Base-by-base conservation (phyloP, 2,797 vertebrate genomes). In the Neosilurus hyrtlii region DNA sequence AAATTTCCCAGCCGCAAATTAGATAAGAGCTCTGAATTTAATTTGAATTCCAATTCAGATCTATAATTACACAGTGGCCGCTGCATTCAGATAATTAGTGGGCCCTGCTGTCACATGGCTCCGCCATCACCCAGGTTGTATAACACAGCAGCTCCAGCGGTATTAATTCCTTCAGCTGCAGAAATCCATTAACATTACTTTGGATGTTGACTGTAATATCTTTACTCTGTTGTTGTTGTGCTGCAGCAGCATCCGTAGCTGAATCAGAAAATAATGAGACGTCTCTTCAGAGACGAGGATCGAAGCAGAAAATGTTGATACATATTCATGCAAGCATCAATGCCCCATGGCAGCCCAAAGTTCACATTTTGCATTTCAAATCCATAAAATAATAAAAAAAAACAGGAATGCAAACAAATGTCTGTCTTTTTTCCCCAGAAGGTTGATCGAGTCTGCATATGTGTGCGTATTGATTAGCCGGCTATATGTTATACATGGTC, bases 21-120 rank as follows among this genome's bases (percentile, higher is more conserved):
- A 88, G 84, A 89, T 88, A 88, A 89, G 82, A 83, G 81, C 81
- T 86, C 85, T 81, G 78, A 79, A 81, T 90, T 90, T 82, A 86
- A 89, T 90, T 89, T 56, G 5, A 81, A 87, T 90, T 88, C 85
- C 88, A 83, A 89, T 90, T 89, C 88, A 83, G 83, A 80, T 75
- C 81, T 7, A 10, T 86, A 88, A 90, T 91, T 89, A 86, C 80
- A 67, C 70, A 24, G 75, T 84, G 83, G 81, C 59, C 76, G 61
- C 22, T 35, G 49, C 73, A 59, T 70, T 61, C 56, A 79, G 86
- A 89, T 90, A 89, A 90, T 90, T 88, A 87, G 30, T 35, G 24
- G 10, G 56, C 24, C 43, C 8, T 49, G 68, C 30, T 70, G 68
- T 72, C n/a, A 43, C 5, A 37, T 20, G 57, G 57, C 24, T 73